phyloP scores from a whole-genome alignment of 2,113 vertebrate genomes.

The Heterotis niloticus region DNA sequence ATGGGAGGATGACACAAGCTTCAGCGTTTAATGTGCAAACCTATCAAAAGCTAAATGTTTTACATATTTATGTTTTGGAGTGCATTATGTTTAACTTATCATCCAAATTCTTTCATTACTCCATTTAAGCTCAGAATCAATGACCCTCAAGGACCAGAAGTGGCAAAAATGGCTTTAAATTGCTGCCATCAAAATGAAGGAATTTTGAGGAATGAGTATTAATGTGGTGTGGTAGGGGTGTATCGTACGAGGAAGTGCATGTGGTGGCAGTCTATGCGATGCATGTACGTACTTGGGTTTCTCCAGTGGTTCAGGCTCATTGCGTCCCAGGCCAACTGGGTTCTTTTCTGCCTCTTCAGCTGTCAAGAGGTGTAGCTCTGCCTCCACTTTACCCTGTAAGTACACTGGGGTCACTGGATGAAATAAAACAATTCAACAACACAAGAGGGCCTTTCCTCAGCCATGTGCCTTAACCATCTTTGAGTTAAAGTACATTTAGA shows the following conservation, averaged over 20 bases:
- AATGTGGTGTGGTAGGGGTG: too few relatives aligned
- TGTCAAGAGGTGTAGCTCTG: slow-evolving; percentile 87
- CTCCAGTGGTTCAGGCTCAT: slow-evolving; percentile 92
- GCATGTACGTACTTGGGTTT: slow-evolving; percentile 87
- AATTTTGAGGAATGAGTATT: too few relatives aligned
- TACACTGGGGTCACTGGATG: slow-evolving; percentile 19
- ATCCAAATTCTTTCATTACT: too few relatives aligned
- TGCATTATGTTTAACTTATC: too few relatives aligned
- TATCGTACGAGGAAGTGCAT: too few relatives aligned
- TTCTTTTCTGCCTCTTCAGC: slow-evolving; percentile 93
- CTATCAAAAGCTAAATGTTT: slow-evolving; percentile 33
- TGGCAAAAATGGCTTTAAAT: background rate
- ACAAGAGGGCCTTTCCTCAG: background rate
- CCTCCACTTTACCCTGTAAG: slow-evolving; percentile 90
- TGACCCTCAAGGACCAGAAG: slow-evolving; percentile 34
- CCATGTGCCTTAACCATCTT: too few relatives aligned
- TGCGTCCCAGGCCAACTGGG: slow-evolving; percentile 87
- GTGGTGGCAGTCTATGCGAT: background rate
- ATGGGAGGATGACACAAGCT: background rate
- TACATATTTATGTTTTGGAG: slow-evolving; percentile 14
- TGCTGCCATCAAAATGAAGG: too few relatives aligned
- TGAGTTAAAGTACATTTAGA: too few relatives aligned
- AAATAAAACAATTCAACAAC: background rate
- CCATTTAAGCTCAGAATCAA: background rate
- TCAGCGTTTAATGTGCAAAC: slow-evolving; percentile 10